Base-by-base conservation (phyloP, 2,113 vertebrate genomes). In the Rhinolophus sinicus region DNA sequence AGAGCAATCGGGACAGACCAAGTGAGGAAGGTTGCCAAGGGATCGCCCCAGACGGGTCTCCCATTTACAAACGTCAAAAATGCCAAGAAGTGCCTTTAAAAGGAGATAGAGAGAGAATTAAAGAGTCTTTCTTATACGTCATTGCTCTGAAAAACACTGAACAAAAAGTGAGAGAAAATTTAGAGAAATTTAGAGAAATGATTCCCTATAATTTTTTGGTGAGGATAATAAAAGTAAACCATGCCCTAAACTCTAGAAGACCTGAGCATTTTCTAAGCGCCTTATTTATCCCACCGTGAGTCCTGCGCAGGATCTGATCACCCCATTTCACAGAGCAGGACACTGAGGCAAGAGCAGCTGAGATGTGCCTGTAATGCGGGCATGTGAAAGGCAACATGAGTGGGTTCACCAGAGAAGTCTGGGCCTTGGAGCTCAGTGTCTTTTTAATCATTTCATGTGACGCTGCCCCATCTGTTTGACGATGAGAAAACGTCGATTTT, bases 251-350 rank as follows among this genome's bases (percentile, higher is more conserved):
- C 40, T 60, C 87, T 21, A 28, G 76, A 33, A 28, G 21, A 30
- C 5, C 21, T 8, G 33, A 3, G 0, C 0, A 3, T 19, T 90
- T 76, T n/a, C 60, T 35, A 16, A 60, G 80, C 56, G 40, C 62
- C 7, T 6, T 35, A 19, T 11, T 38, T 33, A 58, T 50, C 33
- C 62, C 40, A 13, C 7, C 1, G 30, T 7, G 33, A 26, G 30
- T 58, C 13, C 2, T 3, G 24, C 24, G 38, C 0, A 0, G 12
- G 1, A 0, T 58, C 6, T 1, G 3, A 22, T 75, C 8, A 56
- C 21, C 9, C 58, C 35, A 4, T 47, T 58, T 76, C 80, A 6
- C 62, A 8, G 80, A 76, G 70, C 24, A 8, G 58, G 69, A 38
- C 70, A 11, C 62, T 1, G 65, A 67, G 16, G 21, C 1, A 7